Evolutionary conservation across 2,797 vertebrate species (phyloP).

Genomic region (Darevskia nairensis): DNA sequence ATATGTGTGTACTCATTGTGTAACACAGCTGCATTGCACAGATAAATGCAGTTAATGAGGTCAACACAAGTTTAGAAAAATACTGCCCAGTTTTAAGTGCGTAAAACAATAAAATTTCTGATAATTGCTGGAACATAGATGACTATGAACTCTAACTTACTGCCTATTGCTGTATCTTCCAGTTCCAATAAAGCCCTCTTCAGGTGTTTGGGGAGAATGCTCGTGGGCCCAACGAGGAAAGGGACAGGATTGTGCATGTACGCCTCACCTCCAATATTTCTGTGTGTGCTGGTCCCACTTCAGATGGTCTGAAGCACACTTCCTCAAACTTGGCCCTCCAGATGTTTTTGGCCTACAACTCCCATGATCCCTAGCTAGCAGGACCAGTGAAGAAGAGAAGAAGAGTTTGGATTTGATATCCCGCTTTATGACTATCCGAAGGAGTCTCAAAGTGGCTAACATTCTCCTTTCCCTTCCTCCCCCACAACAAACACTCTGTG

Average conservation of each 20-base stretch:
- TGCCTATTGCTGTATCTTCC: no score
- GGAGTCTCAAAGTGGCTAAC: no score
- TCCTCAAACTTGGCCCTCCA: no score
- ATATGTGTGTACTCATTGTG: not conserved
- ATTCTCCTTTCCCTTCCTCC: no score
- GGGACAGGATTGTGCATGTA: no score
- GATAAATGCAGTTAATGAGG: not conserved
- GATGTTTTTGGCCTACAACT: no score
- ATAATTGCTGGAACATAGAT: not conserved
- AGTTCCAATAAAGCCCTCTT: not conserved
- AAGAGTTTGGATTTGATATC: no score
- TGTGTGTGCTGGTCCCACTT: not conserved
- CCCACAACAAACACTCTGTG: no score
- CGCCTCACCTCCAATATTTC: not conserved
- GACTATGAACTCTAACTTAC: not conserved
- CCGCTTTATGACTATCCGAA: no score
- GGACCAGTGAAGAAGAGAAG: no score
- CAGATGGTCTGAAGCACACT: not conserved
- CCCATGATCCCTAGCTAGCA: no score
- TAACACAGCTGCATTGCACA: not conserved
- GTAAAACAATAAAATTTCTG: slow-evolving; percentile 10
- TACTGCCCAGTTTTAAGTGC: not conserved
- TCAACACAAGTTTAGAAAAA: not conserved
- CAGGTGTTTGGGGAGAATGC: not conserved
- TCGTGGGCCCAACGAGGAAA: not conserved